Evolutionary conservation across 2,113 vertebrate genomes (phyloP).

Genomic region (Petrocephalus zakoni): DNA sequence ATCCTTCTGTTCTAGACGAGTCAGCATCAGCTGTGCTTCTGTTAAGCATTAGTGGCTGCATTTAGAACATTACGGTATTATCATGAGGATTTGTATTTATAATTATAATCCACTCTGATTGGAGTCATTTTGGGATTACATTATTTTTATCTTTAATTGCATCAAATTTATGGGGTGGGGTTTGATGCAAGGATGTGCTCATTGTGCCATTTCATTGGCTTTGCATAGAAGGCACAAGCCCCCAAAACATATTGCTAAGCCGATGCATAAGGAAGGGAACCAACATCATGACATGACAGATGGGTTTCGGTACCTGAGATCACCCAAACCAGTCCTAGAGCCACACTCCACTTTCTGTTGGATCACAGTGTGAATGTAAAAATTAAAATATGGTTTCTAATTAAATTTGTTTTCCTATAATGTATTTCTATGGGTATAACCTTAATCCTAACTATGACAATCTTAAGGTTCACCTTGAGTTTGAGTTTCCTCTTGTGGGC

Average conservation of each 20-base stretch:
- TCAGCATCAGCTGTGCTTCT: background rate
- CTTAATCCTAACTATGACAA: background rate
- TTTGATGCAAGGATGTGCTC: background rate
- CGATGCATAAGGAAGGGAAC: background rate
- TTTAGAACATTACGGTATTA: background rate
- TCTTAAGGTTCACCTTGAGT: background rate
- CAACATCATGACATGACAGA: background rate
- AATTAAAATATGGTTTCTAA: no score
- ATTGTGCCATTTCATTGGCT: background rate
- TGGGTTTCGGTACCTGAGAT: background rate
- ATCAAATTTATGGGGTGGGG: background rate
- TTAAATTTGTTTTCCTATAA: no score
- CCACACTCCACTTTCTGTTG: background rate
- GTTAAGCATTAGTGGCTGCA: background rate
- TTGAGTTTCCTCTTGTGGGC: background rate
- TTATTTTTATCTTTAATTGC: background rate
- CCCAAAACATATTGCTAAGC: background rate
- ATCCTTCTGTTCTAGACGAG: background rate
- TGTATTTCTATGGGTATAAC: background rate
- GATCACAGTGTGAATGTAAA: background rate
- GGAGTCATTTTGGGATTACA: background rate
- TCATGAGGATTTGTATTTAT: background rate
- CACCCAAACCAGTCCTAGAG: background rate
- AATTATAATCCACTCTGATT: background rate
- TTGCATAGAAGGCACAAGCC: background rate